Evolutionary conservation across 2,888 invertebrate species (phyloP).

Genomic region (Leptodirus hochenwartii): DNA sequence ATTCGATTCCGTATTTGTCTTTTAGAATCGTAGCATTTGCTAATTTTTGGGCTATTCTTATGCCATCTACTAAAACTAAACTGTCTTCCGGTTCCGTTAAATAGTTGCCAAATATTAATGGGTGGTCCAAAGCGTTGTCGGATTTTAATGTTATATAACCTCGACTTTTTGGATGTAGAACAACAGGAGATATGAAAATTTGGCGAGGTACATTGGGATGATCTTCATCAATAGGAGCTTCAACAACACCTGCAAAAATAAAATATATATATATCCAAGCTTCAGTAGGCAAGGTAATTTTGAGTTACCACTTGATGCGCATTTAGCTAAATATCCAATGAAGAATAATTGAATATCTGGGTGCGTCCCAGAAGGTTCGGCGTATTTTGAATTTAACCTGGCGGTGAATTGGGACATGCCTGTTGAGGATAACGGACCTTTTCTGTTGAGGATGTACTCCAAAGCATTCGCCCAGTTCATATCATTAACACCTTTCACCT

Average conservation of each 20-base stretch:
- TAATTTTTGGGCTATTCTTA: conserved; percentile 36
- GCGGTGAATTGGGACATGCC: conserved; percentile 51
- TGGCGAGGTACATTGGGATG: conserved; percentile 21
- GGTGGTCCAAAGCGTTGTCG: conserved; percentile 47
- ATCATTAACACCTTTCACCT: conserved; percentile 32
- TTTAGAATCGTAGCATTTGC: conserved; percentile 37
- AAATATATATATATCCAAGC: too few species aligned
- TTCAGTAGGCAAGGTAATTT: too few species aligned
- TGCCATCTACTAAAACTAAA: conserved; percentile 41
- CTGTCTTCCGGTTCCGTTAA: conserved; percentile 46
- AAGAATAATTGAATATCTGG: conserved; percentile 53
- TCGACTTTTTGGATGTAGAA: conserved; percentile 45
- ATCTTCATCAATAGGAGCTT: conserved; percentile 24
- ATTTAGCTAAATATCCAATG: conserved; percentile 42
- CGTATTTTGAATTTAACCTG: conserved; percentile 39
- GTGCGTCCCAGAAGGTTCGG: conserved; percentile 36
- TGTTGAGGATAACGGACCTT: conserved; percentile 43
- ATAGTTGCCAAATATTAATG: conserved; percentile 64
- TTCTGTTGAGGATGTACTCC: conserved; percentile 39
- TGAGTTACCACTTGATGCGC: conserved; percentile 32
- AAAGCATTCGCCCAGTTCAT: conserved; percentile 41
- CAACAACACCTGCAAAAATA: conserved; percentile 32
- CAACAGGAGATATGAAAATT: conserved; percentile 36
- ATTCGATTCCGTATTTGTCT: conserved; percentile 36
- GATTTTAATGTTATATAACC: conserved; percentile 44